Base-by-base conservation (phyloP, 2,888 invertebrate genomes). In the Scrobipalpa costella region DNA sequence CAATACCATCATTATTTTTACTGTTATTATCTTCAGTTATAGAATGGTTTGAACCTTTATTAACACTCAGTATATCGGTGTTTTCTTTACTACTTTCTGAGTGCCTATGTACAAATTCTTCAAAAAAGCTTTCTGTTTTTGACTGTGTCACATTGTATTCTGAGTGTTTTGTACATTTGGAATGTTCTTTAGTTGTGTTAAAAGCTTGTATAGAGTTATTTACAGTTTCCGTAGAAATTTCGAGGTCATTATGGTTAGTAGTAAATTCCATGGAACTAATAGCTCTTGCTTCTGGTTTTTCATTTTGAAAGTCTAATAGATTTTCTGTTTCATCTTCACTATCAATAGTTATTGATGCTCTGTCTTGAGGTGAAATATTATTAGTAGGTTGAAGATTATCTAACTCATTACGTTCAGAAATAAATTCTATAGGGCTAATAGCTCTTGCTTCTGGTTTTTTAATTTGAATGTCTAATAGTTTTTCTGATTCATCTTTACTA, bases 21-120 rank as follows among this genome's bases (percentile, higher is more conserved):
- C 47, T 40, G 1, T 60, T 58, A 33, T 33, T 63, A 17, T 19
- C 55, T 40, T 7, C 19, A 27, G 1, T 27, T 13, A 11, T 11
- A 11, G 19, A 15, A 55, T 52, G 15, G 19, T 36, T n/a, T 13
- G 19, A 33, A 40, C 6, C 34, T 38, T 57, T 49, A 49, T 57
- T 33, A 57, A 49, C 8, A 57, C 17, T 34, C n/a, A 55, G 27
- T 15, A 59, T 36, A 44, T n/a, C 17, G 36, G 62, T 49, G 17
- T 55, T 21, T 64, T 57, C 61, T 64, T 44, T 36, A 49, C 66
- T 27, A 61, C 69, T 71, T 58, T 75, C 75, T 63, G 80, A 85
- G 76, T 84, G 81, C 47, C 78, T 66, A 67, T 79, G 75, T 5
- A 71, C 57, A 74, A 73, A 83, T 40, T 85, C 81, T 52, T 84